Percentiles rank a stretch among this genome's conserved stretches.
Evolutionary conservation across 2,797 vertebrate genomes (phyloP).

Genomic region (Pangasius macronema): DNA sequence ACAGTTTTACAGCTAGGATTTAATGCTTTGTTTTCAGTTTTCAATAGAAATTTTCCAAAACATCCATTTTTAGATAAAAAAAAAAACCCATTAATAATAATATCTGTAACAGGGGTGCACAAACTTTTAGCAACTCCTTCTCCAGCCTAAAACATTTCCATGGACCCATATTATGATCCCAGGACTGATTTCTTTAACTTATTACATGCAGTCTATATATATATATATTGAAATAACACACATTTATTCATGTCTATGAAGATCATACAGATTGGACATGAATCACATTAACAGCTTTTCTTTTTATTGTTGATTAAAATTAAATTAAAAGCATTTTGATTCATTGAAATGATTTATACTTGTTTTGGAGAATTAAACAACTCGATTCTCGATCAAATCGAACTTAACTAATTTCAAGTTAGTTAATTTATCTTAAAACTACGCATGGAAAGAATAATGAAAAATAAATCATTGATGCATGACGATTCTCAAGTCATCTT

Average conservation of each 20-base stretch:
- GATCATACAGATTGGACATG: background rate
- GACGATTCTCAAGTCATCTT: too few relatives aligned
- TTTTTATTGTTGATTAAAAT: background rate
- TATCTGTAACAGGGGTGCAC: background rate
- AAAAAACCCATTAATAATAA: too few relatives aligned
- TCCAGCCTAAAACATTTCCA: background rate
- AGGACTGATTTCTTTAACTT: background rate
- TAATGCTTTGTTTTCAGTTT: background rate
- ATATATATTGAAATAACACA: too few relatives aligned
- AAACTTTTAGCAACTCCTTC: background rate
- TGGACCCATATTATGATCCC: background rate
- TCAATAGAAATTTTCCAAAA: background rate
- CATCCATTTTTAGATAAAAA: background rate
- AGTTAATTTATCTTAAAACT: too few relatives aligned
- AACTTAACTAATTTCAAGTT: too few relatives aligned
- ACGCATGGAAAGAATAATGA: too few relatives aligned
- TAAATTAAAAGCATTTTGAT: too few relatives aligned
- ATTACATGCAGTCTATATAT: background rate
- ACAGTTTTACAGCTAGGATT: background rate
- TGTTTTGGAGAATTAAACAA: background rate
- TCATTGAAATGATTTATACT: too few relatives aligned
- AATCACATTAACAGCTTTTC: background rate
- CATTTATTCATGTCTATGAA: too few relatives aligned
- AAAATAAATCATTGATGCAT: too few relatives aligned
- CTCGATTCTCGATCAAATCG: too few relatives aligned